These are phyloP conservation scores for Microcebus griseorufus DNA, from an alignment of 2,113 vertebrate genomes.

Conservation along the genomic window DNA sequence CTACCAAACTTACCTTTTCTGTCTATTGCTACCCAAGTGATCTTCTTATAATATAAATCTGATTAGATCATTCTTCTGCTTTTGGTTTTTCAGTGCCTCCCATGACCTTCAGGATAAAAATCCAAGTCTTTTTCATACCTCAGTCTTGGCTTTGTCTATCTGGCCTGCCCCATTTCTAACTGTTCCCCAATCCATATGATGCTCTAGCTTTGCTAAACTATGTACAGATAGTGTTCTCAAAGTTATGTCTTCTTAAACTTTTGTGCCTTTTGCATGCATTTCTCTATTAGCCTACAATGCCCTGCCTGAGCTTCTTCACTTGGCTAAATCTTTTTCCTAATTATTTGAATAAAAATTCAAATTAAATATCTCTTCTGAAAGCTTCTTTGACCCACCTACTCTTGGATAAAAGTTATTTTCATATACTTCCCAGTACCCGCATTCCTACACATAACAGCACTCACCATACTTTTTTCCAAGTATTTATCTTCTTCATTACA, in stretches of 20 bases:
- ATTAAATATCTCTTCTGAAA: neutral
- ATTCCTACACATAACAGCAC: neutral
- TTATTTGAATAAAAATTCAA: neutral
- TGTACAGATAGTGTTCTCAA: neutral
- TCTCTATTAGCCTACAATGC: neutral
- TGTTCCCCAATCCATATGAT: neutral
- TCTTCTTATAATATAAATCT: neutral
- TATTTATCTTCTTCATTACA: neutral
- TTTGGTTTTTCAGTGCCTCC: neutral
- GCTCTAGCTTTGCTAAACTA: neutral
- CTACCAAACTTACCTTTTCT: neutral
- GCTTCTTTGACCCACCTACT: neutral
- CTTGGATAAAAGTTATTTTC: neutral
- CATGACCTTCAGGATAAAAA: neutral
- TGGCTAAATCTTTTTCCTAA: neutral
- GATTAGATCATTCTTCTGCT: neutral
- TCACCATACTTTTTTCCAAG: neutral
- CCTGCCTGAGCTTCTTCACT: neutral
- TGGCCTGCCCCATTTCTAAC: neutral
- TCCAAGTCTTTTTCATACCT: neutral
- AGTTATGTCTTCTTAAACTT: neutral
- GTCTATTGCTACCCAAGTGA: neutral
- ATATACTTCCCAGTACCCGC: neutral
- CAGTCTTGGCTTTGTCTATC: neutral
- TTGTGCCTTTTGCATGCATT: neutral